phyloP scores from a whole-genome alignment of 2,113 vertebrate genomes.

The Herpailurus yagouaroundi region DNA sequence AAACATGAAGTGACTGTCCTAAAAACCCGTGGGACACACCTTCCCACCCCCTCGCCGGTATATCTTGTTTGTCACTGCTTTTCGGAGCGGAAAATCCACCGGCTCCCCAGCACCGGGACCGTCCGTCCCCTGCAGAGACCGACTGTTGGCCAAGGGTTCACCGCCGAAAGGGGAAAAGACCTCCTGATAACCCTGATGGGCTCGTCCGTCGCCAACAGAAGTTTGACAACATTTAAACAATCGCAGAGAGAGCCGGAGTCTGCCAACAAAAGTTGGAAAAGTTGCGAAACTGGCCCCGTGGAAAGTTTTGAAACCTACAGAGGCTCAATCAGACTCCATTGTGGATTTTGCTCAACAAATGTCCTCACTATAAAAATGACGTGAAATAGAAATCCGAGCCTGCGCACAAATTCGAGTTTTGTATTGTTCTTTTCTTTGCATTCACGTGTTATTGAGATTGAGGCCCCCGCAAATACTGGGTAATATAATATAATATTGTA shows the following conservation, averaged over 20 bases:
- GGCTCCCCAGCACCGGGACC: rapidly evolving
- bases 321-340: not conserved
- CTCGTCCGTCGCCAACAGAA: not conserved
- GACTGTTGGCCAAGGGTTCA: not conserved
- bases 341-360: not conserved
- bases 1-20: not conserved
- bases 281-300: not conserved
- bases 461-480: not conserved
- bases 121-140: rapidly evolving
- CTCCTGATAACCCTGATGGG: not conserved
- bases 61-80: not conserved
- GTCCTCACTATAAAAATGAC: not conserved
- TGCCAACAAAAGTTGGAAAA: not conserved
- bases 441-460: rapidly evolving
- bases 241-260: not conserved
- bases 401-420: rapidly evolving
- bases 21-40: not conserved
- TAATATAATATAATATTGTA: too few species aligned
- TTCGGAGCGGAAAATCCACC: not conserved
- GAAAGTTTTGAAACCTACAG: not conserved
- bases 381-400: not conserved
- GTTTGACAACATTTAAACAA: not conserved
- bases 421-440: not conserved
- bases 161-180: not conserved
- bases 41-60: rapidly evolving